Evolutionary conservation across 2,888 invertebrate species (phyloP), one percentile per base, ranked within the genome.

Genomic region (Drosophila formosana): DNA sequence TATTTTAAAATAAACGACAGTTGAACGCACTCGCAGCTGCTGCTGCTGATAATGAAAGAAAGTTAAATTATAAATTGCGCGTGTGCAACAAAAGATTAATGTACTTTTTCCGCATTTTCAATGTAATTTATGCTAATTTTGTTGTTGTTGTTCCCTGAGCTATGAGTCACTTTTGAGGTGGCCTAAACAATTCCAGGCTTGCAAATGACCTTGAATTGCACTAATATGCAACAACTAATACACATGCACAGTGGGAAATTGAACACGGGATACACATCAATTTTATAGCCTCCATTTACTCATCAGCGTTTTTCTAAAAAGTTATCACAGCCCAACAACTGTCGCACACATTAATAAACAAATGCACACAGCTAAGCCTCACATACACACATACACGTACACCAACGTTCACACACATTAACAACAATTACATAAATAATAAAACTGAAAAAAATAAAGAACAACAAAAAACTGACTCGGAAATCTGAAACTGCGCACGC

Each of bases 21-120:
- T 84, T 87, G 88, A 84, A 84, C 76, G 88, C 82, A 84, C 84
- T 84, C 78, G 47, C 45, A 34, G 71, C 56, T 61, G 74, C 86
- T 73, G 71, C 56, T 61, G 74, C 86, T 78, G 75, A 78, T 79
- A 80, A 78, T 66, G 64, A 60, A 60, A 70, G 45, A 32, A 46
- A 61, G 60, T 23, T 45, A 46, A 51, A 55, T 37, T 51, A 47
- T 26, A 43, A 65, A 47, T 28, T 28, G 11, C 13, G 41, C 18
- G 13, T 39, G 39, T 18, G 11, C 11, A 11, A 6, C 7, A 32
- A 57, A 9, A 64, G 60, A 61, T 63, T 53, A 63, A 51, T 18
- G 13, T 37, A 46, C 26, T 55, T 25, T 39, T 43, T 57, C 51
- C 37, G 49, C 23, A 18, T 41, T 34, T 50, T 41, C 32, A 26